These are phyloP conservation scores for Beris chalybata DNA, from an alignment of 2,888 invertebrate genomes.

Conservation along the genomic window DNA sequence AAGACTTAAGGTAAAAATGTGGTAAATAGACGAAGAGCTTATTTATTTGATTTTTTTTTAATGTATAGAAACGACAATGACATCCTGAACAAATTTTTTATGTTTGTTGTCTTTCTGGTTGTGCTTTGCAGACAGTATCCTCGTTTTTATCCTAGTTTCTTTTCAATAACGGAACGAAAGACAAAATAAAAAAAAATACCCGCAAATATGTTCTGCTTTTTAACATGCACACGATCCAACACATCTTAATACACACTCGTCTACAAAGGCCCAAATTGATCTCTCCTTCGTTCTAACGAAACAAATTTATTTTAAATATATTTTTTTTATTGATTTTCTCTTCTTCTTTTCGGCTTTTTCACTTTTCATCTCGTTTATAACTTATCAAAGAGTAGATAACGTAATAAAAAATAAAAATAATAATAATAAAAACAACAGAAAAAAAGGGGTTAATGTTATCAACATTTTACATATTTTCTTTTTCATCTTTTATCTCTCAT, in stretches of 20 bases:
- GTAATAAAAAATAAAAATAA: conserved; percentile 16
- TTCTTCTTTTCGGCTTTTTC: conserved; percentile 11
- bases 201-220: conserved; percentile 14
- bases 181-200: conserved; percentile 13
- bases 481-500: conserved; percentile 14
- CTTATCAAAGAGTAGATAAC: conserved; percentile 20
- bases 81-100: conserved; percentile 14
- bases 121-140: conserved; percentile 22
- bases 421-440: conserved; percentile 31
- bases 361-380: conserved; percentile 6
- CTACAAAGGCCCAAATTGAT: conserved; percentile 18
- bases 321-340: not conserved
- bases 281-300: conserved; percentile 29
- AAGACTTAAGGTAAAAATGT: conserved; percentile 30
- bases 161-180: not conserved
- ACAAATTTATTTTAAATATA: conserved; percentile 20
- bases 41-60: conserved; percentile 8
- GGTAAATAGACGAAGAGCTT: conserved; percentile 30
- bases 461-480: conserved; percentile 25
- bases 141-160: not conserved
- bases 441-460: conserved; percentile 4
- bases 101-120: conserved; percentile 13
- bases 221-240: conserved; percentile 12
- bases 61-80: no score
- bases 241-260: conserved; percentile 7